Base-by-base conservation (phyloP, 2,888 invertebrate genomes). In the Aquatica leii region DNA sequence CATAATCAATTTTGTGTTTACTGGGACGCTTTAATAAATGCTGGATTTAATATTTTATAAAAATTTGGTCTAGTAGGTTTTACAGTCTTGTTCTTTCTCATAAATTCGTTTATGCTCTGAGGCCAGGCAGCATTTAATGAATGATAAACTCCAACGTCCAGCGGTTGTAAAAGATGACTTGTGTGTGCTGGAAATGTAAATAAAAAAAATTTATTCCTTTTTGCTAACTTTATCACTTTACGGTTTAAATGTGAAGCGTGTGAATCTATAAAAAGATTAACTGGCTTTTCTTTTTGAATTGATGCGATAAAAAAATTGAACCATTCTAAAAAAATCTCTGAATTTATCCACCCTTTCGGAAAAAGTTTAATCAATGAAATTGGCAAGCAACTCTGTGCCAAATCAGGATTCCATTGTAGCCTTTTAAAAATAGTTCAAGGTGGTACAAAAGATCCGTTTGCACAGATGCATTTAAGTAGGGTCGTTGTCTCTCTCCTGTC, bases 391-490 rank as follows among this genome's bases (percentile, higher is more conserved):
- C 18, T 35, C 1, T 18, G 12, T 17, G 0, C 18, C 12, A 60
- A 49, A 5, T 35, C 12, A 31, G 20, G 40, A 12, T 50, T 61
- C 55, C 51, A 61, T 2, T 20, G 50, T 37, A 55, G 31, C 14
- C 56, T 51, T 50, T 55, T 56, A 41, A 61, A 56, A 18, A 41
- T 56, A 4, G 56, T 35, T 15, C 55, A 48, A 24, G 55, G 56
- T 14, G 51, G 55, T n/a, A 61, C 31, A 9, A n/a, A 50, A 1
- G 21, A 51, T 6, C 56, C 55, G 18, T 50, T 41, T 9, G 55
- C 53, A 35, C 55, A 56, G 24, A 55, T 24, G 18, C 46, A 61
- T 2, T 50, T 55, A 1, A 61, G 1, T 20, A 61, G n/a, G 9
- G 4, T 54, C 5, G 12, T 12, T 0, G 60, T 37, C 24, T 49